A percentile compares a stretch with the other conserved stretches of the same genome.
Conservation (phyloP, 2,113 vertebrate genomes). For the Pogonocichla stellata region DNA sequence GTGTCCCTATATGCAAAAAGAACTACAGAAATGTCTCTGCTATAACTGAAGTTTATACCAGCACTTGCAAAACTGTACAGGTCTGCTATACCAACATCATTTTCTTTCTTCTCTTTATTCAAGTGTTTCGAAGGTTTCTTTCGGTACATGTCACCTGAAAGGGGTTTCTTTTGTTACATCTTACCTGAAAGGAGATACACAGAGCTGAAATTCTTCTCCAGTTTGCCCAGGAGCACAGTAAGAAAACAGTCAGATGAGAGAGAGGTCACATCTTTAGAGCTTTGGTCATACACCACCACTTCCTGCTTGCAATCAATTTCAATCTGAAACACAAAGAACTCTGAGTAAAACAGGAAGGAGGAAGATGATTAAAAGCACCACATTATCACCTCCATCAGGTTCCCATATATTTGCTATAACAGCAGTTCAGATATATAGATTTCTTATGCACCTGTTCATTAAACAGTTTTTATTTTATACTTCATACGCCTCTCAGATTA, state of each 20-base stretch:
- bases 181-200: conserved; percentile 92
- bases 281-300: conserved; percentile 95
- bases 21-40: background rate
- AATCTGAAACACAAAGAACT: conserved; percentile 74
- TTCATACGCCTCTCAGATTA: background rate
- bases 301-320: conserved; percentile 83
- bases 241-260: conserved; percentile 88
- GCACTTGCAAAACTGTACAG: background rate
- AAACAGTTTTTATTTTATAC: background rate
- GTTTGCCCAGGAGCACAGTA: conserved; percentile 88
- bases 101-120: background rate
- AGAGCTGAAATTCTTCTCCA: conserved; percentile 87
- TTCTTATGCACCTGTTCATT: background rate
- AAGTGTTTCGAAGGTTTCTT: background rate
- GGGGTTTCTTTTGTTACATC: conserved; percentile 7
- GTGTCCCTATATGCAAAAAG: background rate
- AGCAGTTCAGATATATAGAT: background rate
- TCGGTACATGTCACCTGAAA: conserved; percentile 77
- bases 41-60: background rate
- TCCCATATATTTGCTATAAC: background rate
- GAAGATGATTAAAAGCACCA: background rate
- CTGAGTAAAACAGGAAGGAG: background rate
- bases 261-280: conserved; percentile 79
- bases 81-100: background rate
- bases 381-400: background rate